Base-by-base conservation (phyloP, 2,113 vertebrate genomes). In the Coturnix japonica region DNA sequence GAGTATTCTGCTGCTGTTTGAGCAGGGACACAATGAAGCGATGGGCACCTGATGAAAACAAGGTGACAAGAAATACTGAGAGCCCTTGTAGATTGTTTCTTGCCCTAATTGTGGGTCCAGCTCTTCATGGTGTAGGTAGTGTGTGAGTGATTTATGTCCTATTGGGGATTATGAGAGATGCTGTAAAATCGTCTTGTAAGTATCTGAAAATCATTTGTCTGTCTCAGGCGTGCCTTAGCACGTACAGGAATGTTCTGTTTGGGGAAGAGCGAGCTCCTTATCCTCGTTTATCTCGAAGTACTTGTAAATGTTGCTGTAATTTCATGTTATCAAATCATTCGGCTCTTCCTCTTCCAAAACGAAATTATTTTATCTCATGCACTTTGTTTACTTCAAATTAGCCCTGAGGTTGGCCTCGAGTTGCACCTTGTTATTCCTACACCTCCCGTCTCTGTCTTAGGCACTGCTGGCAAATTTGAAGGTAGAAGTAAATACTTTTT, bases 351-450 rank as follows among this genome's bases (percentile, higher is more conserved):
- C 65, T 96, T 96, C 92, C 94, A 95, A 87, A 94, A 89, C 2
- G 0, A 85, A 95, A 61, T 82, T 94, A 77, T 91, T 95, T 94
- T 95, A 95, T 96, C 95, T 96, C 85, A 31, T 75, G 76, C 30
- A 57, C 89, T 72, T 96, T 96, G 89, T 96, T 96, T 96, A 95
- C 87, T 93, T 94, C 91, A 95, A 89, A 95, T 96, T 91, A 94
- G 91, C 96, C 87, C 92, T 91, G 89, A 96, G 94, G 92, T 77
- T 96, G 94, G 89, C 95, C 96, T 92, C 81, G 71, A 94, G 91
- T 94, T 94, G 85, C 87, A 95, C 92, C 85, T 87, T 92, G 64
- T 96, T 95, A 91, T 89, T 93, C 89, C 60, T 92, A 70, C 39
- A 91, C 69, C 79, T 91, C 61, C 85, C 81, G 91, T 93, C 91